Base-by-base conservation (phyloP, 2,888 invertebrate species). In the Phasia obesa region DNA sequence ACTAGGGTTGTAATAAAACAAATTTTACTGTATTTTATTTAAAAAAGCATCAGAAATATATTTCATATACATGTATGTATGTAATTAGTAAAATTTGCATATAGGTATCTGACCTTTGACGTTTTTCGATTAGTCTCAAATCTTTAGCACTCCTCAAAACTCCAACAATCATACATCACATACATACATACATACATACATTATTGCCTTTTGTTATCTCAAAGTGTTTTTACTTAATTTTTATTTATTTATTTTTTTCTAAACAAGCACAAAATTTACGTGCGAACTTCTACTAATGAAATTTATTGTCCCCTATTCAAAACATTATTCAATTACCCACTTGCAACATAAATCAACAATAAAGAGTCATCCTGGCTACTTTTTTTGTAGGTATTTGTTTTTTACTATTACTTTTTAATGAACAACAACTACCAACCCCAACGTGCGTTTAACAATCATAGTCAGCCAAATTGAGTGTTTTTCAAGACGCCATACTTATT, bases 301-400 rank as follows among this genome's bases (percentile, higher is more conserved):
- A 88, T 89, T 89, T 88, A 88, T 86, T 79, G 79, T 83, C 83
- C 79, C 85, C 84, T 83, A 80, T 83, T 84, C 84, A 84, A 88
- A 89, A 90, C 86, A 89, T 89, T 89, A 89, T 89, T 89, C 89
- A 89, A 89, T 89, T 89, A 89, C 85, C 86, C 86, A 86, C 86
- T 87, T 88, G 82, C 74, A 71, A 75, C 70, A 83, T 83, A 83
- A 83, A 83, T 83, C 83, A 83, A 83, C 83, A 73, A 47, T 65
- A 71, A 69, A 31, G 47, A 76, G 73, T 55, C 73, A 67, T 71
- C 62, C 62, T 69, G 59, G 38, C 64, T 73, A 53, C 38, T 44
- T 11, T 70, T 69, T 59, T 75, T 64, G 44, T 15, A 19, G 64
- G 15, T 42, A 23, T 19, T 42, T 27, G 35, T 17, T 6, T 47